A percentile compares a stretch with the other conserved stretches of the same genome.
Conservation (phyloP, 2,113 vertebrate genomes). For the Xyrauchen texanus region DNA sequence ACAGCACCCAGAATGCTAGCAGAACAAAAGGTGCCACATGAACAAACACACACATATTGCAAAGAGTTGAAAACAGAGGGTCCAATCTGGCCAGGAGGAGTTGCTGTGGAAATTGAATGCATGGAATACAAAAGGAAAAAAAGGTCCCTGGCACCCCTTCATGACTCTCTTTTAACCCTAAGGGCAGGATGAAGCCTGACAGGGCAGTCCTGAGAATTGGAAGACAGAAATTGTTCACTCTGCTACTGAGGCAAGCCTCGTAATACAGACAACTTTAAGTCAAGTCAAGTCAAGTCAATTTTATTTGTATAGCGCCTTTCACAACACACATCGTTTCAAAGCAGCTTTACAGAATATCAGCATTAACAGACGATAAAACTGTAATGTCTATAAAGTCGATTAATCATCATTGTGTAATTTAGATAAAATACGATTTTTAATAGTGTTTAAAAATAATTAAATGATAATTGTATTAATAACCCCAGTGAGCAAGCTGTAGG, state of each 20-base stretch:
- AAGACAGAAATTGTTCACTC: background rate
- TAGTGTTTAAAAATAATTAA: too few species aligned
- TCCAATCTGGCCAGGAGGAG: conserved; percentile 4
- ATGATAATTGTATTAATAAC: too few species aligned
- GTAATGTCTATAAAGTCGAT: too few species aligned
- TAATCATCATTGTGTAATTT: too few species aligned
- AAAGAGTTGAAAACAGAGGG: conserved; percentile 15
- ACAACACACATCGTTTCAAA: too few species aligned
- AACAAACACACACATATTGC: background rate
- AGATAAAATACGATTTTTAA: too few species aligned
- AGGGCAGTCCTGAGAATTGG: background rate
- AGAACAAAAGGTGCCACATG: background rate
- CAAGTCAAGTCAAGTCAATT: too few species aligned
- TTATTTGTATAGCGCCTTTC: too few species aligned
- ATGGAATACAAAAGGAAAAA: background rate
- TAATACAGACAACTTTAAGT: background rate
- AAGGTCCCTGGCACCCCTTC: background rate
- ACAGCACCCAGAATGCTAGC: background rate
- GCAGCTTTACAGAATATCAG: too few species aligned
- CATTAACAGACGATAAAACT: too few species aligned
- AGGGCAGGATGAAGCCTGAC: background rate
- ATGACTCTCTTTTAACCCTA: background rate
- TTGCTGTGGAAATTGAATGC: background rate
- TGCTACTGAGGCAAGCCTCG: background rate
- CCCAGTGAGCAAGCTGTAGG: too few species aligned